These are phyloP conservation scores for Microtus agrestis DNA, from an alignment of 2,797 vertebrate genomes.

Conservation along the genomic window DNA sequence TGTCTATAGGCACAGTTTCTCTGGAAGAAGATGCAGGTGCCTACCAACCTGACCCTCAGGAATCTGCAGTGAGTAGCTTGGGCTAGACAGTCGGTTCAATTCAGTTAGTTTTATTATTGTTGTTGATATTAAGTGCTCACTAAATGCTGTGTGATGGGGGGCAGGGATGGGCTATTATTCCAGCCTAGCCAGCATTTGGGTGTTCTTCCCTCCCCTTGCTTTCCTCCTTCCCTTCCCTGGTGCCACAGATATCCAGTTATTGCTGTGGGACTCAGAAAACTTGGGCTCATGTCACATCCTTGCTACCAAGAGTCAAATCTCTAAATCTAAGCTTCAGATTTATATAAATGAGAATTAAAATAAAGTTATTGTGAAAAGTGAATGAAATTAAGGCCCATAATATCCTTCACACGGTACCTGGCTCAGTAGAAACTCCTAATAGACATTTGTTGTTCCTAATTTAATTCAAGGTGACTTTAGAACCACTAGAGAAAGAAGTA, in stretches of 20 bases:
- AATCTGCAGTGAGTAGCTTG: conserved; percentile 82
- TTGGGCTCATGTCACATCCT: background rate
- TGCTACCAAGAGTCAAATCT: conserved; percentile 15
- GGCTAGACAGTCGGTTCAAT: conserved; percentile 8
- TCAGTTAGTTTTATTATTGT: background rate
- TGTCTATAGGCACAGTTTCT: conserved; percentile 84
- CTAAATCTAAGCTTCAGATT: conserved; percentile 44
- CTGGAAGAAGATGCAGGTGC: conserved; percentile 85
- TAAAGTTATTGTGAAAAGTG: conserved; percentile 12
- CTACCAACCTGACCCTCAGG: conserved; percentile 79
- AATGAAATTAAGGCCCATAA: conserved; percentile 13
- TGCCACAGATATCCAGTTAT: background rate
- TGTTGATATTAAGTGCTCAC: background rate
- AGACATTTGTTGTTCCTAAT: conserved; percentile 57
- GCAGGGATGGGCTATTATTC: background rate
- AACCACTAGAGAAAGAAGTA: conserved; percentile 32
- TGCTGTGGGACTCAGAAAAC: conserved; percentile 12
- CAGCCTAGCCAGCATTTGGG: background rate
- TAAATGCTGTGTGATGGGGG: background rate
- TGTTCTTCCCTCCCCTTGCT: background rate
- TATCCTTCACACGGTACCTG: conserved; percentile 12
- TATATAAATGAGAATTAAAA: conserved; percentile 48
- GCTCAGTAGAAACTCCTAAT: background rate
- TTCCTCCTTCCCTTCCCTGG: background rate
- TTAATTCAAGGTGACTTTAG: conserved; percentile 57